A percentile compares a stretch with the other conserved stretches of the same genome.
phyloP scores from a whole-genome alignment of 2,888 invertebrate genomes.

The Drosophila seclusa region DNA sequence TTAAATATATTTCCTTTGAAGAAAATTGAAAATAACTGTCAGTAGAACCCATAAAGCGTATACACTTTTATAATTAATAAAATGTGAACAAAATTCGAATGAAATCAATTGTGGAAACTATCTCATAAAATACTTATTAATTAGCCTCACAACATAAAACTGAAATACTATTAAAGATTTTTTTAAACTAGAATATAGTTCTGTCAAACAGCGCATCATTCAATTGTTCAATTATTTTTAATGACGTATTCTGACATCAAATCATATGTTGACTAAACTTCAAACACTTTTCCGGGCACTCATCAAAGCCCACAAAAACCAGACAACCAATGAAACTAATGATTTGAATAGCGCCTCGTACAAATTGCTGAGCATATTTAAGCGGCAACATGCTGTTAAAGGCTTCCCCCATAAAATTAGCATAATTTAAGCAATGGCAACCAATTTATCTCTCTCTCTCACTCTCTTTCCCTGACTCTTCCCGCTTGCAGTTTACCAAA shows the following conservation, averaged over 20 bases:
- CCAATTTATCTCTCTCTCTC: slow-evolving; percentile 1
- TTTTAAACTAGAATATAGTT: neutral
- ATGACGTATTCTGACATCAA: slow-evolving; percentile 29
- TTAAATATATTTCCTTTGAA: neutral
- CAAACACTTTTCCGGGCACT: slow-evolving; percentile 53
- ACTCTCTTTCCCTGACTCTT: slow-evolving; percentile 1
- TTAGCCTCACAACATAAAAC: no score
- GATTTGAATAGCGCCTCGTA: slow-evolving; percentile 54
- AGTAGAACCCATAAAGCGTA: rapidly evolving
- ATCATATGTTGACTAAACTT: slow-evolving; percentile 50
- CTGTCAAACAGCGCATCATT: neutral
- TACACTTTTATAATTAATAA: neutral
- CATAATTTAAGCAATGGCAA: slow-evolving; percentile 2
- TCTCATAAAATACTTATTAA: no score
- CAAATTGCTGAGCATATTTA: slow-evolving; percentile 33
- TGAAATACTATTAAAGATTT: neutral
- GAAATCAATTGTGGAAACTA: no score
- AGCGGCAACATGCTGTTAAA: slow-evolving; percentile 11
- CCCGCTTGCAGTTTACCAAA: slow-evolving; percentile 88
- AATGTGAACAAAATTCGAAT: neutral
- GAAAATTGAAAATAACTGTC: neutral
- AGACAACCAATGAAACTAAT: slow-evolving; percentile 19
- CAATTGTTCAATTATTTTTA: slow-evolving; percentile 26
- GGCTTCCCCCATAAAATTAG: slow-evolving; percentile 11
- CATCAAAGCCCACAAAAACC: slow-evolving; percentile 59